These are phyloP conservation scores for Chlorodrepanis virens DNA, from an alignment of 2,113 vertebrate species.

Conservation along the genomic window DNA sequence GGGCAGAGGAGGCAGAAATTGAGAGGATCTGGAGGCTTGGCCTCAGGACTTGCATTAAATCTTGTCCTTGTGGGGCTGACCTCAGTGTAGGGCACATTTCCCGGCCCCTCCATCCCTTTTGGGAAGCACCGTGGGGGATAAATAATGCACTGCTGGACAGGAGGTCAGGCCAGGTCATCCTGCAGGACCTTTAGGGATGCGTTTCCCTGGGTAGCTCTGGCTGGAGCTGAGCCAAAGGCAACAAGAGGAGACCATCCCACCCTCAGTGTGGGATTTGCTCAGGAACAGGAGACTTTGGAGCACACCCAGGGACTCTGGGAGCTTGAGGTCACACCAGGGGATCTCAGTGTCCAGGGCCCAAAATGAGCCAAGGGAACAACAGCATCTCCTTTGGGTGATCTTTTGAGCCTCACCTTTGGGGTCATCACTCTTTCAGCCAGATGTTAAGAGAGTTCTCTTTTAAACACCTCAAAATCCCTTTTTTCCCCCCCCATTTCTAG, in stretches of 20 bases:
- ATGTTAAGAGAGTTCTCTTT: background rate
- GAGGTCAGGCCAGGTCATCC: background rate
- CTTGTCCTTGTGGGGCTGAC: background rate
- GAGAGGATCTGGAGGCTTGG: background rate
- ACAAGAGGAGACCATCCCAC: background rate
- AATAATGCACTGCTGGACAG: background rate
- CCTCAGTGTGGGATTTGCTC: background rate
- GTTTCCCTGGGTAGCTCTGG: background rate
- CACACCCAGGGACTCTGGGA: rapidly evolving
- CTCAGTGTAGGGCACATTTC: background rate
- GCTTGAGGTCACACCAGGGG: background rate
- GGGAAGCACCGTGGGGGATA: background rate
- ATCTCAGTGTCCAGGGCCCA: too few species aligned
- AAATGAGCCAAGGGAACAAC: background rate
- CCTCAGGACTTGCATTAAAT: background rate
- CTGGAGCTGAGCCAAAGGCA: background rate
- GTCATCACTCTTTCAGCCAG: background rate
- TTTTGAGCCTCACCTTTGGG: background rate
- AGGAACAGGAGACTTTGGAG: background rate
- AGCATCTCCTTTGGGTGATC: background rate
- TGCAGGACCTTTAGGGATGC: background rate
- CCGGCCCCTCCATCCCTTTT: background rate
- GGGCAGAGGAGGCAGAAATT: background rate
- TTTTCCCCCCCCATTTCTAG: background rate
- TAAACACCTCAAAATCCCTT: background rate